Conservation (phyloP, 2,113 vertebrate genomes). For the Pagrus major region DNA sequence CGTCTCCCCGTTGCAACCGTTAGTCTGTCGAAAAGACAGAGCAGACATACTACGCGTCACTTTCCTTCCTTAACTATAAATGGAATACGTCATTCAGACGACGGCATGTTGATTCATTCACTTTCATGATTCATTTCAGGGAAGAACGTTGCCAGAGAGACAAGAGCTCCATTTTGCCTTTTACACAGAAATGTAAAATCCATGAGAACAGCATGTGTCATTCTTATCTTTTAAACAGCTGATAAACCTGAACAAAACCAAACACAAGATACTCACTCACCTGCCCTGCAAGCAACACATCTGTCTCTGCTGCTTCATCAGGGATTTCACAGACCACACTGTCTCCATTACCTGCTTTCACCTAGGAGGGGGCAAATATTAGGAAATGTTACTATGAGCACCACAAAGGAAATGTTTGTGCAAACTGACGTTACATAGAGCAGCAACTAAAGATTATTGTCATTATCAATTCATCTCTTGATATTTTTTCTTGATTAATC, state of each 20-base stretch:
- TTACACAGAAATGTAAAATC: background rate
- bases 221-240: background rate
- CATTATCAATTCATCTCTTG: background rate
- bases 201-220: background rate
- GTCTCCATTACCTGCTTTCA: constrained; percentile 23
- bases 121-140: too few relatives aligned
- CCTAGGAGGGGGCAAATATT: constrained; percentile 30
- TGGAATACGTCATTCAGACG: background rate
- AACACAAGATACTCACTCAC: constrained; percentile 19
- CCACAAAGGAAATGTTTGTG: too few relatives aligned
- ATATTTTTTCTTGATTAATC: background rate
- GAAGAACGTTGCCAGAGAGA: background rate
- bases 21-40: constrained; percentile 10
- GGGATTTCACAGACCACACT: too few relatives aligned
- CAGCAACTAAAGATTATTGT: background rate
- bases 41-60: background rate
- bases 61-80: background rate
- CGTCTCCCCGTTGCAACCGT: background rate
- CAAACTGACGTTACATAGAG: background rate
- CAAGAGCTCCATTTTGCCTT: too few relatives aligned
- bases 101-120: background rate
- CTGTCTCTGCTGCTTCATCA: background rate
- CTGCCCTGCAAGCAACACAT: fast-evolving
- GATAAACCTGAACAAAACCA: background rate
- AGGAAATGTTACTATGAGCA: background rate